phyloP scores from a whole-genome alignment of 2,797 vertebrate genomes.

The Streptopelia turtur region DNA sequence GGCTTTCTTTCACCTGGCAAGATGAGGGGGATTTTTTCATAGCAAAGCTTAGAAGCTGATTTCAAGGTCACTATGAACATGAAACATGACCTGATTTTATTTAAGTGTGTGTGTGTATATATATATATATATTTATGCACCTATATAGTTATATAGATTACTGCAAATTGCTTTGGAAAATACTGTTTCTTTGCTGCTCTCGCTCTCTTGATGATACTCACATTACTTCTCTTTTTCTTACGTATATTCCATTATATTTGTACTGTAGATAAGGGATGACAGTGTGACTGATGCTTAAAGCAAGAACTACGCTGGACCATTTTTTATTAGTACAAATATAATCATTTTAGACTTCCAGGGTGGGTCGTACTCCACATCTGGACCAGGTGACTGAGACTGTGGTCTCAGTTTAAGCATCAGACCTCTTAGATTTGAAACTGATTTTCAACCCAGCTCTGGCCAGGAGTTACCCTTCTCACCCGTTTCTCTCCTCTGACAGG shows the following conservation, averaged over 20 bases:
- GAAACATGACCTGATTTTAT: not conserved
- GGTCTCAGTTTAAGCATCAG: not conserved
- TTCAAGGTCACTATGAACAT: not conserved
- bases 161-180: not conserved
- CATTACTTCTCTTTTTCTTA: not conserved
- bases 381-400: not conserved
- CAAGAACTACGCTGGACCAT: not conserved
- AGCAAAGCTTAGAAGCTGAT: not conserved
- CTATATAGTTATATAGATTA: not conserved
- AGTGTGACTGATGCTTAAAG: not conserved
- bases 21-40: not conserved
- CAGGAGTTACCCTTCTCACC: not conserved
- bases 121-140: too few species aligned
- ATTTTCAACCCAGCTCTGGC: not conserved
- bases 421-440: not conserved
- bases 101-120: not conserved
- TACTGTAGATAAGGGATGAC: not conserved
- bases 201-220: not conserved
- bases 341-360: not conserved
- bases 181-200: not conserved
- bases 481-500: not conserved
- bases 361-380: not conserved
- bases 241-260: not conserved
- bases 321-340: not conserved
- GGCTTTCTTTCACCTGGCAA: not conserved